Evolutionary conservation across 2,113 vertebrate species (phyloP).

Genomic region (Murina feae): DNA sequence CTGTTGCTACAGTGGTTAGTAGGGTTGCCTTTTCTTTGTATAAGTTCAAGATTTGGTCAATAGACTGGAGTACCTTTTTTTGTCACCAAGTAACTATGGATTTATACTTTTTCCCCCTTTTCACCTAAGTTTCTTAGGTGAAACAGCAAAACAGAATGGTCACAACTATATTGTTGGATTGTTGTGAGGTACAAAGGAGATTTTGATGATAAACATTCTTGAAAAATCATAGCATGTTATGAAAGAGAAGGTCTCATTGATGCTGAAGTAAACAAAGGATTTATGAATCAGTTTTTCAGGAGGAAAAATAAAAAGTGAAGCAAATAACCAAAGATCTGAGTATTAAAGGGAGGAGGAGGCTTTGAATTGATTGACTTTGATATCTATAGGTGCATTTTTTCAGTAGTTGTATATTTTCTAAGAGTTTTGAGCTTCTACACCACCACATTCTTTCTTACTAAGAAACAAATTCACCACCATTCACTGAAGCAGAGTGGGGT

Average conservation of each 20-base stretch:
- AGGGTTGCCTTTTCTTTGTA: background rate
- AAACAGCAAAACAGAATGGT: background rate
- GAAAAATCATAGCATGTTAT: background rate
- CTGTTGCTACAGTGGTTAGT: background rate
- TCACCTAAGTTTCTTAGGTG: background rate
- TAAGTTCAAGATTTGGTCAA: background rate
- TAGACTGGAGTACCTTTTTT: background rate
- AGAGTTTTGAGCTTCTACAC: background rate
- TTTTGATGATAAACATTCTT: background rate
- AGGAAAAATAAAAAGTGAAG: background rate
- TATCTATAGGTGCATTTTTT: background rate
- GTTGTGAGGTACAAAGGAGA: background rate
- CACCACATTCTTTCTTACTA: background rate
- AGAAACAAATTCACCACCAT: background rate
- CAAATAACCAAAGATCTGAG: background rate
- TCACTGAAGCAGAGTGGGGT: background rate
- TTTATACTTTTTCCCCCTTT: background rate
- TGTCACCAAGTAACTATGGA: background rate
- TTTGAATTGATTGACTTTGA: background rate
- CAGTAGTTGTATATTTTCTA: background rate
- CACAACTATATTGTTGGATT: background rate
- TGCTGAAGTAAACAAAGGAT: background rate
- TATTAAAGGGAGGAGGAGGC: background rate
- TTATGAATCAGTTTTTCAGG: background rate
- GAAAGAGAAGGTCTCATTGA: background rate